Conservation (phyloP, 2,888 invertebrate genomes). For the Morpho achilles region DNA sequence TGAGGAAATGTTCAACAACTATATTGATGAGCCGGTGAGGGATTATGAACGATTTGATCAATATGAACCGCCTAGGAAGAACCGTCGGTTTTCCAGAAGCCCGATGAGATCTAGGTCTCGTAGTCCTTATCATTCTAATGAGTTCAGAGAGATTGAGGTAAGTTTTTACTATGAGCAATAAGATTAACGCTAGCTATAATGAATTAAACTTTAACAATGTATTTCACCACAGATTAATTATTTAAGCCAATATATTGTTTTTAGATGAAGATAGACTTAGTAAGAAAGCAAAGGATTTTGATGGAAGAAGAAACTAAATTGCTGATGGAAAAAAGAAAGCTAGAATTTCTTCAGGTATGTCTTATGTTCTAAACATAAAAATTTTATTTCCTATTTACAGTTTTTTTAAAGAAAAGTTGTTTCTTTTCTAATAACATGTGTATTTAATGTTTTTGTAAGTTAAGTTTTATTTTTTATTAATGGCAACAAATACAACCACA, state of each 20-base stretch:
- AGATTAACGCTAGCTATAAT: too few relatives aligned
- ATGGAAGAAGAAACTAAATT: slow-evolving; percentile 38
- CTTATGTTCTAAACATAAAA: background rate
- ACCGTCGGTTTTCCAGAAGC: background rate
- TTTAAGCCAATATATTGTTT: slow-evolving; percentile 9
- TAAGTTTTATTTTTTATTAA: background rate
- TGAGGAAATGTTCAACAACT: background rate
- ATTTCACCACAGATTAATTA: background rate
- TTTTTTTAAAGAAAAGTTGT: background rate
- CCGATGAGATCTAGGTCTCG: background rate
- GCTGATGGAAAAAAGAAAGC: slow-evolving; percentile 34
- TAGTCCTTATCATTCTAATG: slow-evolving; percentile 1
- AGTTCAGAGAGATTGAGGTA: slow-evolving; percentile 15
- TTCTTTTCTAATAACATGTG: background rate
- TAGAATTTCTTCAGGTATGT: slow-evolving; percentile 36
- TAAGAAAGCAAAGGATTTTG: slow-evolving; percentile 35
- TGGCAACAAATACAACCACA: background rate
- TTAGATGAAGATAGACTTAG: slow-evolving; percentile 37
- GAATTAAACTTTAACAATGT: too few relatives aligned
- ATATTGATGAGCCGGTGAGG: background rate
- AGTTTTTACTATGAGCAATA: background rate
- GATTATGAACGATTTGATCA: background rate
- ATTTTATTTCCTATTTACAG: background rate
- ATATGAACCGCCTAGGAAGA: slow-evolving; percentile 5
- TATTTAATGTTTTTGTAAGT: background rate